Conservation (phyloP, 2,113 vertebrate genomes). For the Pseudorhombus dupliciocellatus region DNA sequence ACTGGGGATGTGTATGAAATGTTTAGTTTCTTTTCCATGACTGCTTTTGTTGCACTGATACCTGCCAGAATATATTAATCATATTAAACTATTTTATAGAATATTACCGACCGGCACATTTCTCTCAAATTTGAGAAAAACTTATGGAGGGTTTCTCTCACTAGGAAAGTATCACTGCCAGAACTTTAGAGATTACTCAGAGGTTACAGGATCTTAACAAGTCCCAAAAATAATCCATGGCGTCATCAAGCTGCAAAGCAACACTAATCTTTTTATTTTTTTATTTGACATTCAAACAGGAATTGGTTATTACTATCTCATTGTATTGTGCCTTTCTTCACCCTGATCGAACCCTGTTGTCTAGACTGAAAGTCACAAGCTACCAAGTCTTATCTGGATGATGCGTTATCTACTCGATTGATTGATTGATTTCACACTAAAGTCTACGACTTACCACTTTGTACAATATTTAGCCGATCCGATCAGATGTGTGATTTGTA, state of each 20-base stretch:
- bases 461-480: constrained; percentile 22
- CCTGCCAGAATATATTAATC: constrained; percentile 69
- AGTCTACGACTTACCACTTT: constrained; percentile 30
- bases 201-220: constrained; percentile 14
- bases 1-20: constrained; percentile 35
- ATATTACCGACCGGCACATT: constrained; percentile 69
- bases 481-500: neutral
- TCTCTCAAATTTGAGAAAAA: constrained; percentile 51
- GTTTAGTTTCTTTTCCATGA: constrained; percentile 60
- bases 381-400: constrained; percentile 13
- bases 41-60: constrained; percentile 81
- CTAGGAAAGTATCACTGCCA: constrained; percentile 62
- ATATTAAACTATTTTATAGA: constrained; percentile 77
- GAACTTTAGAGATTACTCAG: constrained; percentile 33
- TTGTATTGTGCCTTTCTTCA: constrained; percentile 75
- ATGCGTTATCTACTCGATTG: constrained; percentile 1
- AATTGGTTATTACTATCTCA: constrained; percentile 37
- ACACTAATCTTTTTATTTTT: constrained; percentile 44
- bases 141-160: constrained; percentile 27
- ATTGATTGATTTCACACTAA: constrained; percentile 2
- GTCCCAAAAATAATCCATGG: constrained; percentile 4
- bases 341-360: constrained; percentile 37
- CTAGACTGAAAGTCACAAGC: constrained; percentile 34
- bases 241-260: constrained; percentile 41
- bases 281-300: constrained; percentile 36